Percentiles rank a stretch among this genome's conserved stretches.
Conservation (phyloP, 2,797 vertebrate genomes). For the Pelobates cultripes region DNA sequence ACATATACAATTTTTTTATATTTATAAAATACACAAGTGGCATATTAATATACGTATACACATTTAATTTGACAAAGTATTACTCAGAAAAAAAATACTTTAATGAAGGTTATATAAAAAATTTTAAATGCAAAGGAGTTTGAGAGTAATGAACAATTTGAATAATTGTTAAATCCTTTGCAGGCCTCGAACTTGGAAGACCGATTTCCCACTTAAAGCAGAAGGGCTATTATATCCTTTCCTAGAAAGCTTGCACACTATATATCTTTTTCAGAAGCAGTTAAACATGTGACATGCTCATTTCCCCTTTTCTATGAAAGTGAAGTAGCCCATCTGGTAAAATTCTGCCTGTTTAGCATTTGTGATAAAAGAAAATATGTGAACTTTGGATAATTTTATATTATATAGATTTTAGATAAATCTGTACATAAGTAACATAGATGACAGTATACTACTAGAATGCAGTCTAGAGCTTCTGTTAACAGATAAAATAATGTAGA, state of each 20-base stretch:
- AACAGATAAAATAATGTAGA: no score
- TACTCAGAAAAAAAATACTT: slow-evolving; percentile 11
- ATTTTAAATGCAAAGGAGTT: slow-evolving; percentile 26
- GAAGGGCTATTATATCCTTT: slow-evolving; percentile 34
- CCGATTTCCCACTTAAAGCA: slow-evolving; percentile 51
- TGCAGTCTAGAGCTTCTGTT: no score
- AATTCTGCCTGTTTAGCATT: slow-evolving; percentile 25
- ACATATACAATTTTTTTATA: slow-evolving; percentile 1
- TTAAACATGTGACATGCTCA: slow-evolving; percentile 48
- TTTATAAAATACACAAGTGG: not conserved
- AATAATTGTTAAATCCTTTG: slow-evolving; percentile 54
- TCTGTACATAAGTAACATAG: no score
- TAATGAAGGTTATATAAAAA: slow-evolving; percentile 35
- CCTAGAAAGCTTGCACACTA: slow-evolving; percentile 43
- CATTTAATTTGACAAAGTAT: slow-evolving; percentile 11
- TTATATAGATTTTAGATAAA: not conserved
- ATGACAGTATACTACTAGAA: no score
- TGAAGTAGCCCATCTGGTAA: slow-evolving; percentile 35
- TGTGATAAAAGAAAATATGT: slow-evolving; percentile 6
- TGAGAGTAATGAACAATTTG: slow-evolving; percentile 29
- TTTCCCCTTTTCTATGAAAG: slow-evolving; percentile 39
- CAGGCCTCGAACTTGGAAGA: slow-evolving; percentile 51
- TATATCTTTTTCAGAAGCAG: slow-evolving; percentile 50
- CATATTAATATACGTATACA: not conserved
- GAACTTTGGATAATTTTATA: not conserved